A percentile compares a stretch with the other conserved stretches of the same genome.
These are phyloP conservation scores for Coracias cyanogaster DNA, from an alignment of 2,797 vertebrate species.

Conservation along the genomic window DNA sequence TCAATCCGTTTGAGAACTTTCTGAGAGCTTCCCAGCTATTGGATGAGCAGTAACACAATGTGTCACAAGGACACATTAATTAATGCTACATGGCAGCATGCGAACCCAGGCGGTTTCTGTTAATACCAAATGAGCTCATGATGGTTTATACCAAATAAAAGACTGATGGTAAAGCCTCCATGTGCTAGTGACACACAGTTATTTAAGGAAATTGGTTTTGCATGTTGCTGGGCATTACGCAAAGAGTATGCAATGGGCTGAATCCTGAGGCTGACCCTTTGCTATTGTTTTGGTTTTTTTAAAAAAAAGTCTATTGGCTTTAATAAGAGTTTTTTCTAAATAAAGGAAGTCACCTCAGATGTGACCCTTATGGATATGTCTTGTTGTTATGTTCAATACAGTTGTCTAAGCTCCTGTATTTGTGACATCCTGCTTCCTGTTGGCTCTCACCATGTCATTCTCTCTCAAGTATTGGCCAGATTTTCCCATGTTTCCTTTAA, in stretches of 20 bases:
- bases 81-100: neutral
- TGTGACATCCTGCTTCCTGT: conserved; percentile 29
- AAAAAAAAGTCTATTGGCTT: neutral
- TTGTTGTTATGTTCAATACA: neutral
- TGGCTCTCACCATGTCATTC: neutral
- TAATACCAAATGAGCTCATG: neutral
- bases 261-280: neutral
- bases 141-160: neutral
- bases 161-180: neutral
- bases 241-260: neutral
- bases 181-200: neutral
- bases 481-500: neutral
- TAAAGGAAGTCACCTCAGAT: conserved; percentile 25
- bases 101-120: neutral
- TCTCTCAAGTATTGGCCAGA: neutral
- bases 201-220: conserved; percentile 1
- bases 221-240: neutral
- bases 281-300: neutral
- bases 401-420: neutral
- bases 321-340: neutral
- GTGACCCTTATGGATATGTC: neutral
- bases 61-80: conserved; percentile 2
- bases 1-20: neutral
- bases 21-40: neutral
- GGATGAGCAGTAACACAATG: neutral